Conservation (phyloP, 2,797 vertebrate genomes). For the Spinus pinus region DNA sequence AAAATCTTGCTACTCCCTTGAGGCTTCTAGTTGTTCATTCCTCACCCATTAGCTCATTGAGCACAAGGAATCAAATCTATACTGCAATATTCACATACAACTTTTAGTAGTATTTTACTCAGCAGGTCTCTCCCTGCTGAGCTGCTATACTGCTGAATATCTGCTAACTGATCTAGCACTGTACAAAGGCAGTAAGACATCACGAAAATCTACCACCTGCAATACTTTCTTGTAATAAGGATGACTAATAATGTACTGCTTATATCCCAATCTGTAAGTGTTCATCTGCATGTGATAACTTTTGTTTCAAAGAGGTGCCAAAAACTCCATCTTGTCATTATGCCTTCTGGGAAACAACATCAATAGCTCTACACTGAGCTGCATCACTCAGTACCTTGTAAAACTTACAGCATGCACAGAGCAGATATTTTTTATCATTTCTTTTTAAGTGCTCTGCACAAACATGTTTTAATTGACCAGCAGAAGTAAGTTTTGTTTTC, state of each 20-base stretch:
- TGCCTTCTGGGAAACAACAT: background rate
- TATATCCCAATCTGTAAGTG: background rate
- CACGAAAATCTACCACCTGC: background rate
- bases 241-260: background rate
- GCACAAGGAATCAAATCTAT: background rate
- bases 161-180: background rate
- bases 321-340: background rate
- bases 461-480: background rate
- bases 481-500: background rate
- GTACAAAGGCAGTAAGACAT: background rate
- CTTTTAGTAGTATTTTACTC: background rate
- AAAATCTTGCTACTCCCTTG: background rate
- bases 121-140: background rate
- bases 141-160: background rate
- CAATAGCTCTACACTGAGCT: background rate
- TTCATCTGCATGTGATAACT: background rate
- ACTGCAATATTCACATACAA: background rate
- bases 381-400: background rate
- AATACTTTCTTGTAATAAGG: background rate
- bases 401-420: background rate
- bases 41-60: background rate
- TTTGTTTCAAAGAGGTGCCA: background rate
- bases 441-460: background rate
- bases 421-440: background rate
- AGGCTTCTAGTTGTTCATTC: background rate